Evolutionary conservation across 2,113 vertebrate genomes (phyloP).

Genomic region (Xyliphius kryptos): DNA sequence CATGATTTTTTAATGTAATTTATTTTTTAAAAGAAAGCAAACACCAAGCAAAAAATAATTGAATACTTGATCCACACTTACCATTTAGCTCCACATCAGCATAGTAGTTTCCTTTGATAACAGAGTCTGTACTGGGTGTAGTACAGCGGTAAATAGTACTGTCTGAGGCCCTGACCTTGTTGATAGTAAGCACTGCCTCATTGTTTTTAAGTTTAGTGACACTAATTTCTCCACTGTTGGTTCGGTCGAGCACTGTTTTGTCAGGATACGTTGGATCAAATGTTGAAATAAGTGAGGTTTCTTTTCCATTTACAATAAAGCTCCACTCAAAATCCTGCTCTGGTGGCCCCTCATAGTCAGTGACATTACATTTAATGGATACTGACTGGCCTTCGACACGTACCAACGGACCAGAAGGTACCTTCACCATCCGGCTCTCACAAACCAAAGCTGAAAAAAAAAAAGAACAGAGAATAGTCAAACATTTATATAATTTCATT

Average conservation of each 20-base stretch:
- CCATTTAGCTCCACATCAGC: constrained; percentile 75
- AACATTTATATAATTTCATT: too few relatives aligned
- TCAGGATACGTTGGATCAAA: constrained; percentile 66
- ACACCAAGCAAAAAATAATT: too few relatives aligned
- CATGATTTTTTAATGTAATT: too few relatives aligned
- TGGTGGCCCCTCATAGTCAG: constrained; percentile 76
- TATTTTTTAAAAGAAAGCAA: too few relatives aligned
- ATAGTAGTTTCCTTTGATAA: constrained; percentile 73
- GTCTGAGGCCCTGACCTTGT: constrained; percentile 62
- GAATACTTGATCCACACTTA: too few relatives aligned
- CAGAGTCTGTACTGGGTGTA: constrained; percentile 77
- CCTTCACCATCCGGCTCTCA: constrained; percentile 74
- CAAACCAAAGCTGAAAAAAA: constrained; percentile 57
- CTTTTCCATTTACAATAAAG: constrained; percentile 37
- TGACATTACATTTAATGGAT: constrained; percentile 79
- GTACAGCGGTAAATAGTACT: constrained; percentile 72
- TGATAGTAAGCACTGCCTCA: constrained; percentile 67
- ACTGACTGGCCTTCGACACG: constrained; percentile 77
- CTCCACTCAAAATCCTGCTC: constrained; percentile 89
- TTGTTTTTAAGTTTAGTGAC: constrained; percentile 61
- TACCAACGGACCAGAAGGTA: constrained; percentile 75
- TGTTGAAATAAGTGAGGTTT: constrained; percentile 66
- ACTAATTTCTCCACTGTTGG: constrained; percentile 60
- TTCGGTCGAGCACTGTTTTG: constrained; percentile 56
- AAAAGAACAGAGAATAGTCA: too few relatives aligned